Conservation (phyloP, 2,888 invertebrate species). For the Lycocerus yunnanus region DNA sequence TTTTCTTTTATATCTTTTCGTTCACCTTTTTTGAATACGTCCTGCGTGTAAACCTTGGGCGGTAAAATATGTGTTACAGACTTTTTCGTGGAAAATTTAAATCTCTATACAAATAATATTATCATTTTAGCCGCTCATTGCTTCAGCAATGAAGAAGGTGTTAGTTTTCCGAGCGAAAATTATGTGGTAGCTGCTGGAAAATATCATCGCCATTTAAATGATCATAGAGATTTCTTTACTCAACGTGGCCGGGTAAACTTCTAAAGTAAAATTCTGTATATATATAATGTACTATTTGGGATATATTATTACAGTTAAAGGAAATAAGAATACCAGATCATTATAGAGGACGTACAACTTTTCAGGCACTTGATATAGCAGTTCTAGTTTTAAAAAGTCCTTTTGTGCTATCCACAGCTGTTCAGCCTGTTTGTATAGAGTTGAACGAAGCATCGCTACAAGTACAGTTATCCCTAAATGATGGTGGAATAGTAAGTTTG, state of each 20-base stretch:
- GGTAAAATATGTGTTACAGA: too few species aligned
- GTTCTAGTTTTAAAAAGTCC: not conserved
- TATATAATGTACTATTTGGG: not conserved
- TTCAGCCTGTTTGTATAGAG: not conserved
- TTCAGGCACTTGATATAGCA: not conserved
- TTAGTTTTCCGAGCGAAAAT: not conserved
- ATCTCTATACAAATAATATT: too few species aligned
- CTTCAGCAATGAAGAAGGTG: not conserved
- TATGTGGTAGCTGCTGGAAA: not conserved
- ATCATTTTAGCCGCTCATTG: constrained; percentile 2
- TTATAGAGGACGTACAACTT: not conserved
- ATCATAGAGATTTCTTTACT: not conserved
- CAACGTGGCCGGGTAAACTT: not conserved
- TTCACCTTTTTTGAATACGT: too few species aligned
- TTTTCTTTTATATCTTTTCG: too few species aligned
- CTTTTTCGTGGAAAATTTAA: too few species aligned
- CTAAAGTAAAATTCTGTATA: not conserved
- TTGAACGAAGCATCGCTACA: not conserved
- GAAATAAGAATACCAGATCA: not conserved
- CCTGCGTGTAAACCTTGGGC: too few species aligned
- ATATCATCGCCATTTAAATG: not conserved
- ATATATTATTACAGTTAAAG: not conserved
- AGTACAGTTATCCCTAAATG: not conserved
- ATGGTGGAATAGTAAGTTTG: not conserved
- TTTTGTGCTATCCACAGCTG: not conserved